Percentiles rank a stretch among this genome's conserved stretches.
phyloP scores from a whole-genome alignment of 1,140 invertebrate genomes.

The Drosophila pandora region DNA sequence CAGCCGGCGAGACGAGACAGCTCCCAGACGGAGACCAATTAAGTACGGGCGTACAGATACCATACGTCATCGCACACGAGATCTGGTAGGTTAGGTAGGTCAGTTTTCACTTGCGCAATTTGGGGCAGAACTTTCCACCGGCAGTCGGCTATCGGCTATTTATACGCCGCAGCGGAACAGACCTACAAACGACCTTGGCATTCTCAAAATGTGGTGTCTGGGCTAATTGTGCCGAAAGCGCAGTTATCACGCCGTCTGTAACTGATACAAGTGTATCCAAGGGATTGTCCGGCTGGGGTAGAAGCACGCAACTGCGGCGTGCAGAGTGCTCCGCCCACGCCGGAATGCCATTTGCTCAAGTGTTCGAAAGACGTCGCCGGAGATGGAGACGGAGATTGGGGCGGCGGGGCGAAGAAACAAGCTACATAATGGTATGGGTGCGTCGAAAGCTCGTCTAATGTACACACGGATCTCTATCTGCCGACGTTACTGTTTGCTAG shows the following conservation, averaged over 20 bases:
- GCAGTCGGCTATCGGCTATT: conserved; percentile 36
- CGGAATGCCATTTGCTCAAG: conserved; percentile 32
- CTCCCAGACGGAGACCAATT: conserved; percentile 36
- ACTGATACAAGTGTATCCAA: conserved; percentile 52
- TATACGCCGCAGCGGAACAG: conserved; percentile 41
- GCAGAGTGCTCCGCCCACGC: conserved; percentile 43
- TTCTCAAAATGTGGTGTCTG: conserved; percentile 19
- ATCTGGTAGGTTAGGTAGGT: conserved; percentile 65
- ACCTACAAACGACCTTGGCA: conserved; percentile 76
- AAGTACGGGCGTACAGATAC: conserved; percentile 25
- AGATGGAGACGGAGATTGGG: neutral
- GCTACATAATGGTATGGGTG: neutral
- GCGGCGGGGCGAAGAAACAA: neutral
- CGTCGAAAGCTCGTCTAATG: neutral
- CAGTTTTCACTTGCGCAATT: conserved; percentile 53
- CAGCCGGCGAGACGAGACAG: conserved; percentile 6
- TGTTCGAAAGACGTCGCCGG: conserved; percentile 9
- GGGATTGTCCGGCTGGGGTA: conserved; percentile 13
- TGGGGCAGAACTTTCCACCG: conserved; percentile 39
- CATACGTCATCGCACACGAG: conserved; percentile 43
- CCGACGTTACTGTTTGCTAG: conserved; percentile 30
- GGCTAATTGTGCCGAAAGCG: conserved; percentile 45
- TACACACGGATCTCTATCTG: conserved; percentile 29
- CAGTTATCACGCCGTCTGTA: conserved; percentile 50
- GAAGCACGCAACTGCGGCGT: conserved; percentile 55